A percentile compares a stretch with the other conserved stretches of the same genome.
Conservation (phyloP, 2,113 vertebrate genomes). For the Sinosuthora webbiana region DNA sequence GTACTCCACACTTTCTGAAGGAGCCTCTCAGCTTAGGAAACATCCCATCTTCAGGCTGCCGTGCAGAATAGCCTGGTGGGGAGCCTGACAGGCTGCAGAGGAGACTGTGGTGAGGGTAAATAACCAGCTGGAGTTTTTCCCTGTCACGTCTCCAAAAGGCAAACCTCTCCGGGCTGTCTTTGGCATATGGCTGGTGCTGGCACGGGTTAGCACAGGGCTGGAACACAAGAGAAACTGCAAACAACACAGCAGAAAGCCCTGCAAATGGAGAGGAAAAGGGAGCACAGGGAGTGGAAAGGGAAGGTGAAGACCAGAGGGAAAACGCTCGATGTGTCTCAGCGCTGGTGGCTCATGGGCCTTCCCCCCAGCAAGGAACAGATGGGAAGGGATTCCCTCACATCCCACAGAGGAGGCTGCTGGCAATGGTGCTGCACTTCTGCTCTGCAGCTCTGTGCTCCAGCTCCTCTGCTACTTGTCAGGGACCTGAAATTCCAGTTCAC, state of each 20-base stretch:
- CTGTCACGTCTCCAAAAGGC: neutral
- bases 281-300: neutral
- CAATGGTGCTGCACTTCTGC: neutral
- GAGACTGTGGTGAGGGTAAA: neutral
- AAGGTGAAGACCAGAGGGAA: neutral
- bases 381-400: neutral
- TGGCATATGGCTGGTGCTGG: neutral
- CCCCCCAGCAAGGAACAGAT: neutral
- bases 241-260: neutral
- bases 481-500: neutral
- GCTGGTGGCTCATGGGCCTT: neutral
- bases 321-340: neutral
- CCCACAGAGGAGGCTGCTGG: neutral
- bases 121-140: neutral
- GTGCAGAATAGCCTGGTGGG: neutral
- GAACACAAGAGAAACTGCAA: neutral
- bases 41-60: neutral
- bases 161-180: neutral
- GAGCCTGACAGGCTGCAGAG: neutral
- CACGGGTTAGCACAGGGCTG: neutral
- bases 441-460: neutral
- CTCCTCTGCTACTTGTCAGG: neutral
- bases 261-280: neutral
- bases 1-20: neutral
- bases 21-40: neutral